Conservation (phyloP, 1,140 invertebrate genomes). For the Tigriopus japonicus region DNA sequence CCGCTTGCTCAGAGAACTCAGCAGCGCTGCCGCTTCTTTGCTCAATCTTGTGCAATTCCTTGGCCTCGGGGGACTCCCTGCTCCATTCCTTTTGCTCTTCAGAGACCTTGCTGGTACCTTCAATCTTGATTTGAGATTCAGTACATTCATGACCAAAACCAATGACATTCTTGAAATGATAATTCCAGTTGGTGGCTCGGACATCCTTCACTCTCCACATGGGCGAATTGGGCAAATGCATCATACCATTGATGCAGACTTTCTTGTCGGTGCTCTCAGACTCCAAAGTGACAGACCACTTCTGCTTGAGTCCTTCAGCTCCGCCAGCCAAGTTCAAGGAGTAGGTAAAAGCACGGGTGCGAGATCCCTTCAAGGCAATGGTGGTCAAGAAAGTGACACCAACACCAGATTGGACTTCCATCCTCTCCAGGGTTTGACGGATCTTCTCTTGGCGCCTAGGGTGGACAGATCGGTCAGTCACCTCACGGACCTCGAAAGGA, state of each 20-base stretch:
- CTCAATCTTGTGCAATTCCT: background rate
- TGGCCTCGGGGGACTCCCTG: constrained; percentile 1
- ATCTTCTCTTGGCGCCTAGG: too few species aligned
- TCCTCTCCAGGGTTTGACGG: too few species aligned
- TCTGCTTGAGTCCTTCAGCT: background rate
- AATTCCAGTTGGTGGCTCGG: background rate
- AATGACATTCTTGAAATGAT: constrained; percentile 2
- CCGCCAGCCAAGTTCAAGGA: background rate
- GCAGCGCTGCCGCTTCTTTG: background rate
- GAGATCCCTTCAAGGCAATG: background rate
- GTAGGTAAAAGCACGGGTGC: background rate
- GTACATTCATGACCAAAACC: constrained; percentile 3
- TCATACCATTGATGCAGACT: constrained; percentile 2
- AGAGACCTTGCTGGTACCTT: background rate
- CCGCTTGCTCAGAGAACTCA: background rate
- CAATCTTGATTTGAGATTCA: constrained; percentile 2
- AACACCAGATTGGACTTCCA: too few species aligned
- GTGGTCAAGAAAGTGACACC: background rate
- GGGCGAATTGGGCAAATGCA: background rate
- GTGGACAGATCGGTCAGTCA: too few species aligned
- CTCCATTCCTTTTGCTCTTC: constrained; percentile 1
- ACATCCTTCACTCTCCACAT: background rate
- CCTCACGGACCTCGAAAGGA: too few species aligned
- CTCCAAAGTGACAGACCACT: constrained; percentile 8
- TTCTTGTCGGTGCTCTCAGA: background rate